Evolutionary conservation across 2,888 invertebrate genomes (phyloP), one percentile per base, ranked within the genome.

Genomic region (Pristionchus mayeri): DNA sequence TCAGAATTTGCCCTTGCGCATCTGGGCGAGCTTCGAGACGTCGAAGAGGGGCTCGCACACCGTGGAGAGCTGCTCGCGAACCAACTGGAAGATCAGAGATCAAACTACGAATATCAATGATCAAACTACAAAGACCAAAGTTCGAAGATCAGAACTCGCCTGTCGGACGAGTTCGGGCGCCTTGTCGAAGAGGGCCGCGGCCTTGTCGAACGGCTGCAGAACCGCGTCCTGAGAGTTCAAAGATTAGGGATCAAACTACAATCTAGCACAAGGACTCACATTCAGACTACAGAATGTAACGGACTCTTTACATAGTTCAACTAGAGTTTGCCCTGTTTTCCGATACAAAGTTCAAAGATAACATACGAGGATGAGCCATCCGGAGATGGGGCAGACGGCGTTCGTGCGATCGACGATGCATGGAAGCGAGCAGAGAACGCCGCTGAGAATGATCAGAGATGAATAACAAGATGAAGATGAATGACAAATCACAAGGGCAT

Each of bases 191-290:
- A 82, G 50, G 11, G 48, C 50, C 16, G 82, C 63, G 34, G 82
- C 82, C 50, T 63, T 48, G 82, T 82, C 82, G 50, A 82, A 82
- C 63, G 82, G 82, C 67, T 82, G 82, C 27, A 82, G 82, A 11
- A 82, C 18, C 7, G 27, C 11, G 50, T 82, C 82, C 82, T 82
- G 67, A 67, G 34, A 67, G 57, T 24, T n/a, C 37, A 27, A 24
- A 57, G 24, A 54, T 80, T 18, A 78, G 18, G 9, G 37, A 24
- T n/a, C n/a, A 27, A 3, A 57, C 24, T 24, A 52, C 27, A 78
- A 30, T 30, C 48, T 75, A n/a, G n/a, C n/a, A n/a, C n/a, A n/a
- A n/a, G n/a, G n/a, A n/a, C n/a, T n/a, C n/a, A n/a, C n/a, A n/a
- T n/a, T n/a, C n/a, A n/a, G n/a, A n/a, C n/a, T n/a, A n/a, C n/a